Base-by-base conservation (phyloP, 2,113 vertebrate genomes). In the Jacana jacana region DNA sequence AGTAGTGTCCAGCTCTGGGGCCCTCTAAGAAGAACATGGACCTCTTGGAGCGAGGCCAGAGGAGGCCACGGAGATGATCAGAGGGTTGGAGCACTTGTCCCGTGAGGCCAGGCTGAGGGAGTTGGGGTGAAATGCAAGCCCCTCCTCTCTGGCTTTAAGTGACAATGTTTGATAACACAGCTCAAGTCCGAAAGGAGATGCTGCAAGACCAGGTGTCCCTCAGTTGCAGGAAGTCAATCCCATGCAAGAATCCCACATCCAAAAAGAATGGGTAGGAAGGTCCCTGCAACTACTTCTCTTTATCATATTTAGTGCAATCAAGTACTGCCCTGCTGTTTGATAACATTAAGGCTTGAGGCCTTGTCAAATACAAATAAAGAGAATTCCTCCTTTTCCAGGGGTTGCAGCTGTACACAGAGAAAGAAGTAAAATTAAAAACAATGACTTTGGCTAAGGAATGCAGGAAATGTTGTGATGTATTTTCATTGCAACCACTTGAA, bases 401-500 rank as follows among this genome's bases (percentile, higher is more conserved):
- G 42, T 81, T 0, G 0, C 76, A 84, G 66, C 44, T 70, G 76
- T 37, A 81, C 23, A 9, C 44, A 20, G 80, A 60, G 44, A 2
- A 80, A 91, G 93, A 92, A 46, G 27, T 54, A 84, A 88, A 93
- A 87, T 87, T 51, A 65, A 90, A 89, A 87, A 7, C 91, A 68
- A 66, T 23, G 39, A 52, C 64, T 92, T 94, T 69, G 8, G 15
- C 60, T 79, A 13, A 87, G 68, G 92, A 96, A 96, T 64, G 80
- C 85, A 93, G 71, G 91, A 97, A 96, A 86, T 73, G 84, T 91
- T 79, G 81, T 68, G 90, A 89, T 92, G 65, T 58, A 69, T 90
- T 97, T 96, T 91, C 57, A n/a, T 8, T 83, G 44, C 64, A 85
- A 70, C 66, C 94, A 91, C 85, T 96, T 91, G 83, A 96, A 96